Conservation (phyloP, 2,113 vertebrate species). For the Rhinolophus sinicus region DNA sequence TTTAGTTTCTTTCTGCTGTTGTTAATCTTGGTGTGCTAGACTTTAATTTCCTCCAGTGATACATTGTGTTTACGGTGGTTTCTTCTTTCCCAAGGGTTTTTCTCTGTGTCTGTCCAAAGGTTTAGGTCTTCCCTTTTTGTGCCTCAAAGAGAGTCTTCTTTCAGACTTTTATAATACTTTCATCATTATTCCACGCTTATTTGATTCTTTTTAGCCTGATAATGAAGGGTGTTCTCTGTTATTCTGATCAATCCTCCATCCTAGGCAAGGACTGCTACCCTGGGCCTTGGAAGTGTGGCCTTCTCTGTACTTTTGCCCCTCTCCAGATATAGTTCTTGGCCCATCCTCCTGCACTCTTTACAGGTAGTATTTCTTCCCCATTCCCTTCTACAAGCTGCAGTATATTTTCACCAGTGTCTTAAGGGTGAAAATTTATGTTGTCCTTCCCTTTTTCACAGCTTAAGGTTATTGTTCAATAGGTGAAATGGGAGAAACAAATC, state of each 20-base stretch:
- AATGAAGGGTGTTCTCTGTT: not conserved
- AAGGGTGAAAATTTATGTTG: not conserved
- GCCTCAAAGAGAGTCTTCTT: not conserved
- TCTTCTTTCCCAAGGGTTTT: rapidly evolving
- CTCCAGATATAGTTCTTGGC: not conserved
- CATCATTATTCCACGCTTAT: not conserved
- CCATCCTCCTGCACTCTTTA: not conserved
- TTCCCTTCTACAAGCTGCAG: not conserved
- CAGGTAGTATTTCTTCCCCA: not conserved
- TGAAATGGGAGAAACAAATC: not conserved
- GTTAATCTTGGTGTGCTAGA: not conserved
- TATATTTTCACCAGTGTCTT: not conserved
- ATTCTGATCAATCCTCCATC: not conserved
- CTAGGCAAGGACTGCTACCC: not conserved
- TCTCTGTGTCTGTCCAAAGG: not conserved
- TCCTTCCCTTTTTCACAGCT: not conserved
- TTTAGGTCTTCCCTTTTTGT: not conserved
- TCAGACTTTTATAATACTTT: not conserved
- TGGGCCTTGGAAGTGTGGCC: not conserved
- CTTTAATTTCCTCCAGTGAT: not conserved
- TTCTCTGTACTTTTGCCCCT: not conserved
- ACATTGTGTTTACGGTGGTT: not conserved
- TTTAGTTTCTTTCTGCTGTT: not conserved
- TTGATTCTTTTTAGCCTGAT: not conserved
- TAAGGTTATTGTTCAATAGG: not conserved